Conservation (phyloP, 1,140 invertebrate genomes). For the Drosophila takahashii region DNA sequence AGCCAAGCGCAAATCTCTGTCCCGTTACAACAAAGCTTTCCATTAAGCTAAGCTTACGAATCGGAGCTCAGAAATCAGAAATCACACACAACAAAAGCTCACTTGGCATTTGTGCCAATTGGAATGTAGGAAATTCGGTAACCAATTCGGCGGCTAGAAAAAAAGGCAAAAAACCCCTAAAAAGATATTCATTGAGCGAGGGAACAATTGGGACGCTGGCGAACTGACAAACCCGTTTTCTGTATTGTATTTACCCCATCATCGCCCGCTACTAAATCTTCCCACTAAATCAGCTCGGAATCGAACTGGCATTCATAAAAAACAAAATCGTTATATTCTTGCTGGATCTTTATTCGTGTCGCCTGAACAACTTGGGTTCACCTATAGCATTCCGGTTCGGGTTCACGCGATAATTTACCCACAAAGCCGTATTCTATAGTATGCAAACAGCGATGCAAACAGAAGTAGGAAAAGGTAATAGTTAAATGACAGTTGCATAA, state of each 20-base stretch:
- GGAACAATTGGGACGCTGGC: conserved; percentile 24
- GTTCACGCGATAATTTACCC: conserved; percentile 2
- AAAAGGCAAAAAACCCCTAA: conserved; percentile 17
- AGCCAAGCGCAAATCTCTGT: conserved; percentile 31
- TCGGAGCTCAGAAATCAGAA: conserved; percentile 20
- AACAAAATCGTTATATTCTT: conserved; percentile 9
- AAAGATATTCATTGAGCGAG: conserved; percentile 35
- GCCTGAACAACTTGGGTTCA: conserved; percentile 8
- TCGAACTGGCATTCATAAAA: conserved; percentile 17
- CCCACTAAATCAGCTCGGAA: conserved; percentile 7
- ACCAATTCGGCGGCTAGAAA: conserved; percentile 20
- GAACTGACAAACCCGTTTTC: conserved; percentile 36
- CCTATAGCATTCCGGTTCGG: conserved; percentile 32
- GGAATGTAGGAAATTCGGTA: conserved; percentile 41
- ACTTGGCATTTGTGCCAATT: conserved; percentile 29
- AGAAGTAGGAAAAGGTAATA: conserved; percentile 28
- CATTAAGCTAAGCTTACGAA: conserved; percentile 34
- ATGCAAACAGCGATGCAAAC: conserved; percentile 3
- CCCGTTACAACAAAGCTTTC: conserved; percentile 50
- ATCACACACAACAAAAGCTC: conserved; percentile 28
- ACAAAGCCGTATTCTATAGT: conserved; percentile 10
- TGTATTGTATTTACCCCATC: conserved; percentile 16
- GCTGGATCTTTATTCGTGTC: conserved; percentile 9
- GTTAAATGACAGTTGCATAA: conserved; percentile 40
- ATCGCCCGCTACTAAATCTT: conserved; percentile 21